Percentiles rank a stretch among this genome's conserved stretches.
Conservation (phyloP, 2,888 invertebrate genomes). For the Lasioglossum pauxillum region DNA sequence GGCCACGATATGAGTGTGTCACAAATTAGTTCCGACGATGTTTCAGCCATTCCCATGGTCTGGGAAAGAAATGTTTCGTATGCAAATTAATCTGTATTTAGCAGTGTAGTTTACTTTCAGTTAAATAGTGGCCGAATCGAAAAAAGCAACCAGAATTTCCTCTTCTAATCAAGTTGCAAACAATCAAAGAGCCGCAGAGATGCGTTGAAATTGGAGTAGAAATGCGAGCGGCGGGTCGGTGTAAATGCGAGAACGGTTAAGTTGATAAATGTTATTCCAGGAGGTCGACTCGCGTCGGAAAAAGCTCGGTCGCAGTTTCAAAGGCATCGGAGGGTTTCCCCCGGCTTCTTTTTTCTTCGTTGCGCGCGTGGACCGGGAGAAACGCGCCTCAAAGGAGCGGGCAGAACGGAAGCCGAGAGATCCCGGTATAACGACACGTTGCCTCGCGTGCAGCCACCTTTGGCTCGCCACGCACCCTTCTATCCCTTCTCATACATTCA, state of each 20-base stretch:
- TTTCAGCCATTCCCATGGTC: no score
- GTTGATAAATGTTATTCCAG: constrained; percentile 11
- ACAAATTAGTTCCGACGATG: no score
- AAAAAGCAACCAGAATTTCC: background rate
- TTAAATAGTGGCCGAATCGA: no score
- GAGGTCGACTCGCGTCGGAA: background rate
- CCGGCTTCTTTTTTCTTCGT: background rate
- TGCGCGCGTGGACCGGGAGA: background rate
- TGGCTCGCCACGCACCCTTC: constrained; percentile 31
- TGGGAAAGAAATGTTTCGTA: no score
- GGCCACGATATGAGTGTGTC: no score
- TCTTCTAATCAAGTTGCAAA: background rate
- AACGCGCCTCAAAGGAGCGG: background rate
- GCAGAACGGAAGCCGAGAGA: constrained; percentile 20
- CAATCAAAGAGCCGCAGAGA: background rate
- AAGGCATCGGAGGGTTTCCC: background rate
- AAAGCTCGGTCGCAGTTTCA: background rate
- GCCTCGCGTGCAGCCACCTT: constrained; percentile 52
- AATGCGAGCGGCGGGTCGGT: background rate
- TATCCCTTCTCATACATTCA: constrained; percentile 63
- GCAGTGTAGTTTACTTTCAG: no score
- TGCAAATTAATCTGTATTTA: no score
- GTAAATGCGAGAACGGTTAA: constrained; percentile 3
- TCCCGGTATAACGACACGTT: constrained; percentile 45
- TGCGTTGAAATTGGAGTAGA: background rate